A percentile compares a stretch with the other conserved stretches of the same genome.
Conservation (phyloP, 2,797 vertebrate species). For the Pangasius djambal region DNA sequence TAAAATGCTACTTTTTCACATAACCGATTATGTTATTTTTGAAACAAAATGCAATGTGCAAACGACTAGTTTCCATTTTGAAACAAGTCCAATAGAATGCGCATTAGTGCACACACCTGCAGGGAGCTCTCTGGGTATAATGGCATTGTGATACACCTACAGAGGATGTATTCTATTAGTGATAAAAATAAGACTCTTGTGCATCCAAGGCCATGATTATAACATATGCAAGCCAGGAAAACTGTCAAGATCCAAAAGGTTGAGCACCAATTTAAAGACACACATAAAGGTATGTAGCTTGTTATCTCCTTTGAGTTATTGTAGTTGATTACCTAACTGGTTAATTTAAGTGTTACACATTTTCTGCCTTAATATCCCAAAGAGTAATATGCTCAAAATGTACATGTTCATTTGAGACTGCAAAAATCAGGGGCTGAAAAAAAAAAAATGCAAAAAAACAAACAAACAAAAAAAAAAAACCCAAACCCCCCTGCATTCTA, state of each 20-base stretch:
- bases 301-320: background rate
- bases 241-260: background rate
- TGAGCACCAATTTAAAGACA: background rate
- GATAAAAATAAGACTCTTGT: background rate
- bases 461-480: background rate
- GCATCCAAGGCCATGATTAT: background rate
- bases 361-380: background rate
- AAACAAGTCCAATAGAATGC: background rate
- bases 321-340: background rate
- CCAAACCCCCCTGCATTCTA: background rate
- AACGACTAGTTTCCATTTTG: background rate
- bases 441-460: background rate
- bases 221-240: background rate
- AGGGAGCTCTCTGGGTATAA: background rate
- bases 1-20: background rate
- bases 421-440: background rate
- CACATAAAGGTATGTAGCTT: background rate
- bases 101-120: background rate
- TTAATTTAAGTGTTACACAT: background rate
- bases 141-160: background rate
- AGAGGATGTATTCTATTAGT: background rate
- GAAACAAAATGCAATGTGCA: background rate
- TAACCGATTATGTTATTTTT: background rate
- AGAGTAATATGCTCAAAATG: background rate
- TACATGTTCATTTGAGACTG: background rate